Evolutionary conservation across 1,140 invertebrate species (phyloP), one percentile per base, ranked within the genome.

Genomic region (Coelopa frigida): DNA sequence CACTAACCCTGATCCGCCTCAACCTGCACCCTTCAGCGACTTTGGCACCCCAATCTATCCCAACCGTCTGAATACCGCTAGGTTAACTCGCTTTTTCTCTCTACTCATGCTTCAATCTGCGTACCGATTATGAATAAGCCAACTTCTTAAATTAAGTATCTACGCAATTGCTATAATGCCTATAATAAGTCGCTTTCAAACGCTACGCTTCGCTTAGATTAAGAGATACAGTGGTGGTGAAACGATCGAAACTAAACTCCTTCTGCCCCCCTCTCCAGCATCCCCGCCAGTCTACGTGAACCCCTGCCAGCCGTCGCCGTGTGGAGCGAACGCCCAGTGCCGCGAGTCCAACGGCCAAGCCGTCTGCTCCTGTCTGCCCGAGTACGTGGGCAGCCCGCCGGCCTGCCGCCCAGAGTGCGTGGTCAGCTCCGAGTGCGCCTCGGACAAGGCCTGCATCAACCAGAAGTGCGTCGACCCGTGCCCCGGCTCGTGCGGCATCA

Each of bases 381-480:
- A 81, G 17, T 90, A 83, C 55, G 73, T 85, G 47, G 87, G 87
- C 33, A 75, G 77, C 12, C 85, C 87, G 37, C 86, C 87, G 36
- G 70, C 76, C 12, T 90, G 87, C 55, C 75, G 82, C 67, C 86
- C 87, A 6, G 87, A 92, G 71, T 92, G 88, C 67, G 70, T 89
- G 18, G 80, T 88, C 7, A 88, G 84, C 56, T 79, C 83, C 0
- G 88, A 93, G 70, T 93, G 89, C 69, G 72, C 84, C 5, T 75
- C 78, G 36, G 82, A 83, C 27, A 81, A 82, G 61, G 85, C 87
- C 17, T 92, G 89, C 57, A 77, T 89, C 3, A 85, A 87, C 57
- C 82, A 88, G 55, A 87, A 87, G 59, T 92, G 89, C 66, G 80
- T 82, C 3, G 84, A 93, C 72, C 88, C 89, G 1, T 93, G 88